Base-by-base conservation (phyloP, 2,888 invertebrate genomes). In the Drosophila limbata region DNA sequence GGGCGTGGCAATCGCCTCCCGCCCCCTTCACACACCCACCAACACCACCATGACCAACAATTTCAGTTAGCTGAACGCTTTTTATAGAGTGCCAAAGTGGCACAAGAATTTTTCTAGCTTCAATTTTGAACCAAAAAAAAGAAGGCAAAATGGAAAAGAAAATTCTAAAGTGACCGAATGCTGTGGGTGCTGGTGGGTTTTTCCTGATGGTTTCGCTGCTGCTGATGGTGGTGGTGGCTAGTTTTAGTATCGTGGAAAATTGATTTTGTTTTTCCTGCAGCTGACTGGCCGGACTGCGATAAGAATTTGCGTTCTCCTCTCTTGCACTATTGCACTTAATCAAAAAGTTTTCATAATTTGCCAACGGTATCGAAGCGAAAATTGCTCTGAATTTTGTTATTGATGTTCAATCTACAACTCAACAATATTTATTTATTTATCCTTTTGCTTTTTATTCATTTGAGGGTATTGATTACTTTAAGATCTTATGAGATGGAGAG, bases 31-130 rank as follows among this genome's bases (percentile, higher is more conserved):
- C 0, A 13, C 10, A 19, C 33, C 31, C 13, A 3, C 15, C n/a
- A n/a, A n/a, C n/a, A n/a, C n/a, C n/a, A n/a, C n/a, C n/a, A n/a
- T 55, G 45, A 57, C 53, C 61, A 66, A 47, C 62, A 56, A 60
- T 51, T 65, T 65, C 35, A 51, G 63, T 61, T 64, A 51, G 51
- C 69, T 81, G 77, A 40, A 68, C 59, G 55, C 65, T 66, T 87
- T 84, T 81, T 72, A 84, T 81, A 25, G 82, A 87, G 87, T 88
- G 89, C 66, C 87, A 84, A 76, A 73, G 59, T 78, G 76, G 57
- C 64, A 62, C 35, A 63, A 68, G 69, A 88, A 73, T 88, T 88
- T 66, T 52, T 60, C 59, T 59, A 61, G 73, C 63, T 66, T 64
- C 66, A 73, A 50, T 69, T 42, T 55, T 19, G 13, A 25, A 45